Conservation (phyloP, 2,797 vertebrate genomes). For the Centroberyx gerrardi region DNA sequence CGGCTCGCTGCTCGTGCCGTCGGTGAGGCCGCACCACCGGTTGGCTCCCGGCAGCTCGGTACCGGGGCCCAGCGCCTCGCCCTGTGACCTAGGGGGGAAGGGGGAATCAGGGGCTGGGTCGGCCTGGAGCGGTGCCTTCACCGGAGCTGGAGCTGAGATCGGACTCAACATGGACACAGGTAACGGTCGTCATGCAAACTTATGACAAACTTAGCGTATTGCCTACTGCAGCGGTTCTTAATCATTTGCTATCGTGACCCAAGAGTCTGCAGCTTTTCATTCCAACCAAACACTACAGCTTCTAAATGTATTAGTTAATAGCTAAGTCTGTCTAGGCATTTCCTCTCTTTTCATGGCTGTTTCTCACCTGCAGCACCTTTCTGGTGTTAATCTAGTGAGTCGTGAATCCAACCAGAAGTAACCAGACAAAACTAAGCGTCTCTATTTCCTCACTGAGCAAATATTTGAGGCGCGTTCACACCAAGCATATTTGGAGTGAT, state of each 20-base stretch:
- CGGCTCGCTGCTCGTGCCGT: conserved; percentile 93
- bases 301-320: no score
- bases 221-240: no score
- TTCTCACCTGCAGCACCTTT: no score
- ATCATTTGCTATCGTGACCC: no score
- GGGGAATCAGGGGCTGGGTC: conserved; percentile 86
- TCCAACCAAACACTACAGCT: background rate
- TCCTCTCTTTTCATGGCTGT: background rate
- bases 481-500: no score
- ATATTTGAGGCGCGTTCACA: no score
- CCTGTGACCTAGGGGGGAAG: conserved; percentile 93
- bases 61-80: conserved; percentile 86
- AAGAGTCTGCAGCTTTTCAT: background rate
- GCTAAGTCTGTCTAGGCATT: no score
- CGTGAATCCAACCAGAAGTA: no score
- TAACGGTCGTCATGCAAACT: conserved; percentile 62
- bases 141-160: conserved; percentile 88
- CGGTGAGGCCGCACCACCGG: conserved; percentile 92
- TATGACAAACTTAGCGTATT: background rate
- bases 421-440: no score
- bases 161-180: conserved; percentile 96
- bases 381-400: no score
- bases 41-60: conserved; percentile 86
- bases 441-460: no score
- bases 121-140: conserved; percentile 90